Percentiles rank a stretch among this genome's conserved stretches.
These are phyloP conservation scores for Sturnus vulgaris DNA, from an alignment of 2,113 vertebrate genomes.

Conservation along the genomic window DNA sequence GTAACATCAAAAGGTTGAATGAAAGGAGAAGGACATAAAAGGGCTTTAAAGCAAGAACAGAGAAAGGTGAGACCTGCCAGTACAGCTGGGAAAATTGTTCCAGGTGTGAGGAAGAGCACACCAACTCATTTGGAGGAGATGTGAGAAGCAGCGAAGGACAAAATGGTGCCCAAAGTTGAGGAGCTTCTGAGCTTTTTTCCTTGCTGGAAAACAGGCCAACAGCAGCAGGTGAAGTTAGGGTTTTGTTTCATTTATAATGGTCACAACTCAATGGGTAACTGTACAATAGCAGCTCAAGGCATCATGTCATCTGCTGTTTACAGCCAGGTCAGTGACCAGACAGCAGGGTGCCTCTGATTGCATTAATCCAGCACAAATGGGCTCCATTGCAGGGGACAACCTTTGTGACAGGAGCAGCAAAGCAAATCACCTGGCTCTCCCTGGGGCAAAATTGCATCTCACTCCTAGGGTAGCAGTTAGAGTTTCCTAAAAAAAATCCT, in stretches of 20 bases:
- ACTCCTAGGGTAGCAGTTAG: neutral
- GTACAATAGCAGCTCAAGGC: neutral
- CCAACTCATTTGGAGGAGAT: neutral
- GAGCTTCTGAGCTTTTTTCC: neutral
- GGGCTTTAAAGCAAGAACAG: neutral
- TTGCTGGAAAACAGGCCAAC: neutral
- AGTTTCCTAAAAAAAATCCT: neutral
- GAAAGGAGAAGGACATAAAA: neutral
- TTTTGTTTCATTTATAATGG: neutral
- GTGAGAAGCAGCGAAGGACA: neutral
- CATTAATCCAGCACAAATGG: neutral
- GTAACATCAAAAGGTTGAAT: neutral
- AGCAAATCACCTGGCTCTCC: neutral
- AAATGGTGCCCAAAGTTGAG: neutral
- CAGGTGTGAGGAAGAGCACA: neutral
- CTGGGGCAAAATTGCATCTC: neutral
- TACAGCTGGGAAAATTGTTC: neutral
- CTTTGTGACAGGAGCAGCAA: neutral
- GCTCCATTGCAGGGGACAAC: neutral
- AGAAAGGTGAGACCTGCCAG: neutral
- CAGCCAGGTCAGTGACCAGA: conserved; percentile 29
- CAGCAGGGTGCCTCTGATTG: conserved; percentile 33
- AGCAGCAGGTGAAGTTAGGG: neutral
- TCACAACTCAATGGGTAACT: neutral
- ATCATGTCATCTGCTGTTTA: conserved; percentile 4